phyloP scores from a whole-genome alignment of 2,113 vertebrate genomes.

The Tragelaphus buxtoni region DNA sequence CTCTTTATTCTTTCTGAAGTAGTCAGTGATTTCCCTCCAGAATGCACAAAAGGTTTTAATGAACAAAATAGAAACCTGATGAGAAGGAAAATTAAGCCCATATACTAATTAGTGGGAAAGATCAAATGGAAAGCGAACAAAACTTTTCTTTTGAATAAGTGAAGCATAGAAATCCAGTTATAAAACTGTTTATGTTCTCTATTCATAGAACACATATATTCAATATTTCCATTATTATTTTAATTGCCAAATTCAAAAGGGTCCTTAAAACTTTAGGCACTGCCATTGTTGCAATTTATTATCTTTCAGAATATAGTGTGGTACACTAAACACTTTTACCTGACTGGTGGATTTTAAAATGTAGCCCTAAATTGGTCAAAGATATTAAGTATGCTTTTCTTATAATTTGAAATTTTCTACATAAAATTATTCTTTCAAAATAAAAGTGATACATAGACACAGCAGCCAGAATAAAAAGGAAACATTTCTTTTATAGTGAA shows the following conservation, averaged over 20 bases:
- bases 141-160: not conserved
- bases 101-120: not conserved
- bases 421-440: not conserved
- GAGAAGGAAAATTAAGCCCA: slow-evolving; percentile 29
- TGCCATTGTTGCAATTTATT: not conserved
- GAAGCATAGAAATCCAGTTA: not conserved
- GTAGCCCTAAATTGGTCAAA: not conserved
- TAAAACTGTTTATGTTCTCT: not conserved
- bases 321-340: not conserved
- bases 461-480: not conserved
- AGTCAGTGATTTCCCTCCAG: not conserved
- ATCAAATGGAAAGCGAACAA: not conserved
- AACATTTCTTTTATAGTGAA: not conserved
- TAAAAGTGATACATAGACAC: not conserved
- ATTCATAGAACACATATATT: not conserved
- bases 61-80: slow-evolving; percentile 6
- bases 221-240: not conserved
- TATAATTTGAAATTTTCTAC: not conserved
- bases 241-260: not conserved
- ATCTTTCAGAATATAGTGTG: not conserved
- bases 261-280: not conserved
- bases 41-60: not conserved
- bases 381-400: not conserved
- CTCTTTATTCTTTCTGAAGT: not conserved
- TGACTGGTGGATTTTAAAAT: not conserved